A percentile compares a stretch with the other conserved stretches of the same genome.
These are phyloP conservation scores for Choloepus didactylus DNA, from an alignment of 2,797 vertebrate genomes.

Conservation along the genomic window DNA sequence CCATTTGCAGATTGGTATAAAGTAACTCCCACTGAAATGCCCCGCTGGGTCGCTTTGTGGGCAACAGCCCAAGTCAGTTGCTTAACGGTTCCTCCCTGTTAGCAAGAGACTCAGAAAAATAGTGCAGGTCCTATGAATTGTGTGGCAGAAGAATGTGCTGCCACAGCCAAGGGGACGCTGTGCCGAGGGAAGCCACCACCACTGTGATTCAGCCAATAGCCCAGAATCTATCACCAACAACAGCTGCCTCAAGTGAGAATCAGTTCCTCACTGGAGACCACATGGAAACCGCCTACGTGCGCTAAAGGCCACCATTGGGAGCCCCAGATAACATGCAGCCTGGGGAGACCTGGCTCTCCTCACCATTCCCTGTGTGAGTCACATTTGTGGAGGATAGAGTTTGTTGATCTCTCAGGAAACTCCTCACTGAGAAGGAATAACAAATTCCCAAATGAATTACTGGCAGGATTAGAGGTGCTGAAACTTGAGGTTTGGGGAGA, in stretches of 20 bases:
- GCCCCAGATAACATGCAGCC: conserved; percentile 35
- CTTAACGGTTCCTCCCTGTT: neutral
- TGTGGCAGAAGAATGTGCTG: conserved; percentile 15
- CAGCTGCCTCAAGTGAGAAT: neutral
- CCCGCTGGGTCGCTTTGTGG: fast-evolving
- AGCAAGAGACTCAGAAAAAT: conserved; percentile 20
- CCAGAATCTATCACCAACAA: neutral
- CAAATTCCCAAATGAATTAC: conserved; percentile 49
- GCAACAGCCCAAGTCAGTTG: neutral
- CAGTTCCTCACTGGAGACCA: neutral
- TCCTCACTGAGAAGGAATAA: conserved; percentile 62
- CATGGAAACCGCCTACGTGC: neutral
- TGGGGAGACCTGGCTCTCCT: conserved; percentile 46
- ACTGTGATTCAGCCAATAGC: neutral
- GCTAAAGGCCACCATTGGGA: conserved; percentile 71
- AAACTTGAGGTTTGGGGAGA: conserved; percentile 27
- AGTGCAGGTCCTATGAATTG: neutral
- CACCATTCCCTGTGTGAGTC: conserved; percentile 63
- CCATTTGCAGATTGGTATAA: neutral
- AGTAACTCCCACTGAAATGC: neutral
- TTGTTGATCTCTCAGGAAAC: conserved; percentile 73
- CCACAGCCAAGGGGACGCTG: neutral
- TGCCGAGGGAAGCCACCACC: neutral
- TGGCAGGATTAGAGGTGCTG: neutral
- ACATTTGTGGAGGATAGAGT: conserved; percentile 16